Conservation (phyloP, 2,797 vertebrate species). For the Rhodeus uyekii region DNA sequence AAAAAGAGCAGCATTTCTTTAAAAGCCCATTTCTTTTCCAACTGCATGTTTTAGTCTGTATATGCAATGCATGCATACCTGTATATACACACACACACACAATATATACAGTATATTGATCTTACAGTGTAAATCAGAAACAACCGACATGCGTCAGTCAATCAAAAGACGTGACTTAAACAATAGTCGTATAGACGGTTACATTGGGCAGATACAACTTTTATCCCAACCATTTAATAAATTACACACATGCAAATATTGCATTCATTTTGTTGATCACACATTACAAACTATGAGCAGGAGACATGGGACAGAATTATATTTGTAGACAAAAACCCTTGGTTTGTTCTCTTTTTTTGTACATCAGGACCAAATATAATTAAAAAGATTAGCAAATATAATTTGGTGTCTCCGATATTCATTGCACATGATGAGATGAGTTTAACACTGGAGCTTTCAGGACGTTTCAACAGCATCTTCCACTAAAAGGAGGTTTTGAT, state of each 20-base stretch:
- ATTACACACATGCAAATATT: slow-evolving; percentile 10
- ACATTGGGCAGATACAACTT: slow-evolving; percentile 11
- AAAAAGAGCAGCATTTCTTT: slow-evolving; percentile 21
- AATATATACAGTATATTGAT: slow-evolving; percentile 7
- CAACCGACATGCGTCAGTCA: slow-evolving; percentile 10
- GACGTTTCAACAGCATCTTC: background rate
- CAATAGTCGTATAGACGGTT: background rate
- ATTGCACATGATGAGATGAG: background rate
- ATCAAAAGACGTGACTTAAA: slow-evolving; percentile 13
- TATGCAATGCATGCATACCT: background rate
- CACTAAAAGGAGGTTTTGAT: background rate
- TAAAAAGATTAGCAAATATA: background rate
- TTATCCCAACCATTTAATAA: slow-evolving; percentile 16
- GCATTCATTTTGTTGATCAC: slow-evolving; percentile 22
- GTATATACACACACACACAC: slow-evolving; percentile 14
- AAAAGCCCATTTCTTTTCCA: slow-evolving; percentile 1
- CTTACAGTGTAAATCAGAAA: slow-evolving; percentile 1
- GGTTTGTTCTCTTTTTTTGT: background rate
- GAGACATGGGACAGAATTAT: background rate
- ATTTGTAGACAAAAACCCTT: slow-evolving; percentile 12
- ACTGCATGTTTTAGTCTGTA: background rate
- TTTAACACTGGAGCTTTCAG: no score
- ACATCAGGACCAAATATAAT: no score
- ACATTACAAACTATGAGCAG: background rate
- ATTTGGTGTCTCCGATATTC: background rate